These are phyloP conservation scores for Chaetodon trifascialis DNA, from an alignment of 2,113 vertebrate genomes.

Conservation along the genomic window DNA sequence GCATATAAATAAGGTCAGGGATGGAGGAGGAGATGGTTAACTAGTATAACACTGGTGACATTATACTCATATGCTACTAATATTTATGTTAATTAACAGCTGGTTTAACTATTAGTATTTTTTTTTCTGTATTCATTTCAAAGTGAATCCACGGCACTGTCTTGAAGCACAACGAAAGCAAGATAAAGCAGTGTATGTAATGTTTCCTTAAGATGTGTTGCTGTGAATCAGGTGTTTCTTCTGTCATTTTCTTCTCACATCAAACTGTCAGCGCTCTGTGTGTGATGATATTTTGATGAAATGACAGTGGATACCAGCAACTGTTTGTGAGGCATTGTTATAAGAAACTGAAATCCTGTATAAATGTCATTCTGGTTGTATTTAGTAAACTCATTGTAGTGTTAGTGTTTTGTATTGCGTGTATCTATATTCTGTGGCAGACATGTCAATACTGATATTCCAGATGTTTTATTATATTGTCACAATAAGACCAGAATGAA, in stretches of 20 bases:
- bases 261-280: not conserved
- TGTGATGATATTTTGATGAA: constrained; percentile 27
- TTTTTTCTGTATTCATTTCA: constrained; percentile 50
- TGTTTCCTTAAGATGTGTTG: constrained; percentile 30
- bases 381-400: constrained; percentile 33
- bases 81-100: constrained; percentile 18
- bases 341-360: constrained; percentile 18
- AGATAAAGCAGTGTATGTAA: constrained; percentile 37
- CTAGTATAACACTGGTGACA: constrained; percentile 6
- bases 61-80: constrained; percentile 42
- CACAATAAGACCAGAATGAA: constrained; percentile 64
- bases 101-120: constrained; percentile 31
- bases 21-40: constrained; percentile 5
- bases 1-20: not conserved
- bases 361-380: constrained; percentile 37
- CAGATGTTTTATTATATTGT: constrained; percentile 21
- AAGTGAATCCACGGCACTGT: constrained; percentile 13
- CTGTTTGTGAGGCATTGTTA: constrained; percentile 28
- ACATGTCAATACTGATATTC: constrained; percentile 44
- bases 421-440: constrained; percentile 54
- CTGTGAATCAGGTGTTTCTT: constrained; percentile 37
- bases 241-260: constrained; percentile 32
- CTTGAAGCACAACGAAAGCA: constrained; percentile 58
- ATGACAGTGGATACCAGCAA: constrained; percentile 30
- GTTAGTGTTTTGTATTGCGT: constrained; percentile 59